Conservation (phyloP, 2,797 vertebrate species). For the Manis pentadactyla region DNA sequence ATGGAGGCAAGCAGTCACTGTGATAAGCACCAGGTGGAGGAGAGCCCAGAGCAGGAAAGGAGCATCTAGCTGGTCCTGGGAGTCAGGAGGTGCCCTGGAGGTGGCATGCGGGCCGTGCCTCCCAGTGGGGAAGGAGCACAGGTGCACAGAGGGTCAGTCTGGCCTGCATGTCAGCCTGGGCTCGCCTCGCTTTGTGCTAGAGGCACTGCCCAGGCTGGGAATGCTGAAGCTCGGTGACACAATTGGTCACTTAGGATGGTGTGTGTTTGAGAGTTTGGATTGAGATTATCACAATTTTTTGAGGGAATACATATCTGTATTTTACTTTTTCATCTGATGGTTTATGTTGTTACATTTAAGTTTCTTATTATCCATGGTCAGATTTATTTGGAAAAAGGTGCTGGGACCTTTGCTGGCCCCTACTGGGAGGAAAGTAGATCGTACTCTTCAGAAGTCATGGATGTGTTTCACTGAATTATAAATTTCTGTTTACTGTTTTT, state of each 20-base stretch:
- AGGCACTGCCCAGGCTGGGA: not conserved
- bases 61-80: not conserved
- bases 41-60: not conserved
- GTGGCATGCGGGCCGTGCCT: rapidly evolving
- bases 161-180: rapidly evolving
- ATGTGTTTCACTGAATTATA: rapidly evolving
- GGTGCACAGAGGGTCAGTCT: too few species aligned
- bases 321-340: too few species aligned
- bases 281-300: not conserved
- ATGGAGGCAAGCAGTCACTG: rapidly evolving
- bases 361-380: too few species aligned
- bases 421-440: not conserved
- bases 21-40: not conserved
- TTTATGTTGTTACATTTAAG: not conserved
- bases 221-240: rapidly evolving
- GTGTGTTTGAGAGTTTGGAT: not conserved
- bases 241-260: rapidly evolving
- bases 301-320: too few species aligned
- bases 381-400: too few species aligned
- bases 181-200: not conserved
- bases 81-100: not conserved
- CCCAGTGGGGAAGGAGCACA: not conserved
- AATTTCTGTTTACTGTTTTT: not conserved
- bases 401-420: conserved; percentile 69
- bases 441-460: rapidly evolving